phyloP scores from a whole-genome alignment of 2,888 invertebrate genomes.

The Parapristionchus giblindavisi region DNA sequence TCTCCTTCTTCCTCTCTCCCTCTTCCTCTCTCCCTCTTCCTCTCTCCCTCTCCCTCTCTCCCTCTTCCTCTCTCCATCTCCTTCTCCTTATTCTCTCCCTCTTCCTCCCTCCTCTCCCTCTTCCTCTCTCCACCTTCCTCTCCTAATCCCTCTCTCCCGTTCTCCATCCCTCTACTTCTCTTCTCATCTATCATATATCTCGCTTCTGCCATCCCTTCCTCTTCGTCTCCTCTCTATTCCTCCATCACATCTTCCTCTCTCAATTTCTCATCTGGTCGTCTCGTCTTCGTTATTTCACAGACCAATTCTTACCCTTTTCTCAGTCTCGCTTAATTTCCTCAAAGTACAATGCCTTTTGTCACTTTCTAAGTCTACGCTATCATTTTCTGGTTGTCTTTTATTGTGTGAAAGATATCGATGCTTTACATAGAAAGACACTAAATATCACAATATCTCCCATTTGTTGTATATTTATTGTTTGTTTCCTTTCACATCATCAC shows the following conservation, averaged over 20 bases:
- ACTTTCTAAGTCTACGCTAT: too few relatives aligned
- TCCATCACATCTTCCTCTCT: background rate
- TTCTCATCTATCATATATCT: background rate
- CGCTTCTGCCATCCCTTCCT: background rate
- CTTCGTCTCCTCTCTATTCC: conserved; percentile 11
- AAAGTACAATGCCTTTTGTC: too few relatives aligned
- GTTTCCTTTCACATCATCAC: too few relatives aligned
- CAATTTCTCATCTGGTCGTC: background rate
- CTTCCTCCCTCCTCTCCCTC: background rate
- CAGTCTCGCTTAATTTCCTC: too few relatives aligned
- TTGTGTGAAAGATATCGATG: too few relatives aligned
- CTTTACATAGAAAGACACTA: too few relatives aligned
- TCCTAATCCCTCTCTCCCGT: background rate
- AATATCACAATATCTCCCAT: too few relatives aligned
- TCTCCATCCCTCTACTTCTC: conserved; percentile 3
- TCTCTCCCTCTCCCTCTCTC: conserved; percentile 14
- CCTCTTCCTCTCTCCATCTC: background rate
- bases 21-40: conserved; percentile 7
- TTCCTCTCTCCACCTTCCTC: background rate
- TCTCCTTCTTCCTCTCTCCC: conserved; percentile 9
- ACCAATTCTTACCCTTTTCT: too few relatives aligned
- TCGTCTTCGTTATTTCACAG: background rate
- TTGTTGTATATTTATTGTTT: too few relatives aligned
- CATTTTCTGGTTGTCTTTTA: too few relatives aligned
- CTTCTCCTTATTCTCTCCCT: conserved; percentile 1